Base-by-base conservation (phyloP, 2,113 vertebrate genomes). In the Sylvicapra grimmia region DNA sequence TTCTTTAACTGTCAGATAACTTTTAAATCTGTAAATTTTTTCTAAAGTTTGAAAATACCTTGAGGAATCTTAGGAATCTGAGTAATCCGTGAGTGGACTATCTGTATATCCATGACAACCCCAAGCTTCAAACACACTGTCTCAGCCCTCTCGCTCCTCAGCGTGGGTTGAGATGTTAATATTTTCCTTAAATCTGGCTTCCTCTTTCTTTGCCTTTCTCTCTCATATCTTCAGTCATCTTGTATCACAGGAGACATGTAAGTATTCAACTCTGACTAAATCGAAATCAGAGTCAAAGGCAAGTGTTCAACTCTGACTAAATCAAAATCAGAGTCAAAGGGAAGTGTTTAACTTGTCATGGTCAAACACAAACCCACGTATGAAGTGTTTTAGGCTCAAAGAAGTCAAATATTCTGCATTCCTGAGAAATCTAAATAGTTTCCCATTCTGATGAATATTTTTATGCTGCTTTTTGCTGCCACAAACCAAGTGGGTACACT, bases 401-500 rank as follows among this genome's bases (percentile, higher is more conserved):
- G 72, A 58, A 65, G 75, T 40, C 85, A 97, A 91, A 95, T 68
- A 86, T 7, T 90, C 54, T 36, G 9, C 68, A 83, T 89, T 97
- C 89, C 72, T 63, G 40, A 91, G 68, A 77, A 79, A 92, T 92
- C 33, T 15, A 29, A 31, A 49, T 68, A 11, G 10, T 96, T 92
- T 86, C 89, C 90, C 56, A 63, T 90, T 87, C 91, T 59, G 91
- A 58, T n/a, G 86, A 79, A 51, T 51, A 51, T 77, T 88, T 90
- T 88, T 33, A 49, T 3, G 4, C 25, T 3, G 18, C 5, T 27
- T 23, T 51, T 91, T 61, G 40, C 27, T 54, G 5, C 49, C 51
- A 54, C 23, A 61, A 92, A 87, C 36, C 63, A 51, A 86, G 8
- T 33, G n/a, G 59, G 25, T 59, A 21, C 47, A 44, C 36, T 15